Conservation (phyloP, 2,113 vertebrate genomes). For the Oncorhynchus gorbuscha region DNA sequence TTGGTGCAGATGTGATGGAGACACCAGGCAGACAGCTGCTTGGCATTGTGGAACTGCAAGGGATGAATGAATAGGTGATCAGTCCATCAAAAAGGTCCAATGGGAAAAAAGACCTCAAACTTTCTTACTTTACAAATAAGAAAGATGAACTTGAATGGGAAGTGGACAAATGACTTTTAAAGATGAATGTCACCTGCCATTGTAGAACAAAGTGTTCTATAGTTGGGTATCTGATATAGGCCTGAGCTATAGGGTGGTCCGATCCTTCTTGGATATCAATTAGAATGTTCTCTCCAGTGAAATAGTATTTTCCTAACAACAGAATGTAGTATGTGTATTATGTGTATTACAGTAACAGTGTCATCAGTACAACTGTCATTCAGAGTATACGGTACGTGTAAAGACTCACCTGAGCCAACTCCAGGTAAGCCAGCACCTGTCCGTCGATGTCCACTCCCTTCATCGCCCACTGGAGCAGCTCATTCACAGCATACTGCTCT, state of each 20-base stretch:
- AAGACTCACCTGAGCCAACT: slow-evolving; percentile 81
- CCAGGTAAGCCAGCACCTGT: slow-evolving; percentile 85
- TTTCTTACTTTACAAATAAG: background rate
- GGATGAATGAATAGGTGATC: slow-evolving; percentile 14
- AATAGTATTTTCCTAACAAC: too few relatives aligned
- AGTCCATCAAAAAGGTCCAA: slow-evolving; percentile 17
- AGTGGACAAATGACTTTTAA: too few relatives aligned
- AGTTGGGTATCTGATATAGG: too few relatives aligned
- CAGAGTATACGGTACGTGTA: background rate
- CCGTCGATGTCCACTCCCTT: slow-evolving; percentile 84
- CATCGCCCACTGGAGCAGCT: slow-evolving; percentile 76
- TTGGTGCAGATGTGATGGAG: slow-evolving; percentile 92
- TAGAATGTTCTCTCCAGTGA: too few relatives aligned
- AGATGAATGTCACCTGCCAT: too few relatives aligned
- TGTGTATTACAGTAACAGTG: too few relatives aligned
- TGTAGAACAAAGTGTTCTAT: too few relatives aligned
- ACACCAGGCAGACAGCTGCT: slow-evolving; percentile 85
- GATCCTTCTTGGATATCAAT: too few relatives aligned
- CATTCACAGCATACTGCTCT: slow-evolving; percentile 87
- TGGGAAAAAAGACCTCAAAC: background rate
- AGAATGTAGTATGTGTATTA: background rate
- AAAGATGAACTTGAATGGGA: background rate
- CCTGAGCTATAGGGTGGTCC: too few relatives aligned
- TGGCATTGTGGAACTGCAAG: slow-evolving; percentile 83
- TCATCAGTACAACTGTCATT: too few relatives aligned